Percentiles rank a stretch among this genome's conserved stretches.
Evolutionary conservation across 2,113 vertebrate species (phyloP).

Genomic region (Tupaia tana): DNA sequence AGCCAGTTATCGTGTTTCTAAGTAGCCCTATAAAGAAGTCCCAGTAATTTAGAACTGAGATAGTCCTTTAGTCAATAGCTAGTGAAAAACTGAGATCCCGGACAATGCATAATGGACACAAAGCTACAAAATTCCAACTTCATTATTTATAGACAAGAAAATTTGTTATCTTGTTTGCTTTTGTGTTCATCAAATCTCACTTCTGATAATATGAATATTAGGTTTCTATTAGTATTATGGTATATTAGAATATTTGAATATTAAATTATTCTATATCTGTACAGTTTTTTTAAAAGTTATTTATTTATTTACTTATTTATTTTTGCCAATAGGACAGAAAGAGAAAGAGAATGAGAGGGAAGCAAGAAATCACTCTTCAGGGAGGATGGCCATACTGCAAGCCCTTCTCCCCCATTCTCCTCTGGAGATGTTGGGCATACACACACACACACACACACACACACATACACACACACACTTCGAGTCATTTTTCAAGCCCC

Average conservation of each 20-base stretch:
- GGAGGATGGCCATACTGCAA: too few species aligned
- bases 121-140: neutral
- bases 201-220: neutral
- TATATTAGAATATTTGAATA: conserved; percentile 14
- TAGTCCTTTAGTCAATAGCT: neutral
- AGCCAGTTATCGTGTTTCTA: neutral
- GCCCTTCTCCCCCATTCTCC: too few species aligned
- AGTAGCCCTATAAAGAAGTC: neutral
- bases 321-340: too few species aligned
- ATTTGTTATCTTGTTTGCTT: neutral
- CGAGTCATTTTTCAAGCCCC: too few species aligned
- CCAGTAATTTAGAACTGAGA: neutral
- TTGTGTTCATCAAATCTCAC: neutral
- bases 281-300: too few species aligned
- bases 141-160: neutral
- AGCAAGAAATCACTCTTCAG: too few species aligned
- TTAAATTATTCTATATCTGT: neutral
- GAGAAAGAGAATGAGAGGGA: too few species aligned
- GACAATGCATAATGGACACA: neutral
- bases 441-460: too few species aligned
- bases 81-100: neutral
- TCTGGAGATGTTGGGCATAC: too few species aligned
- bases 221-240: neutral
- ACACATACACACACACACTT: too few species aligned
- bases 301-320: too few species aligned